phyloP scores from a whole-genome alignment of 2,888 invertebrate species.

The Suillia variegata region DNA sequence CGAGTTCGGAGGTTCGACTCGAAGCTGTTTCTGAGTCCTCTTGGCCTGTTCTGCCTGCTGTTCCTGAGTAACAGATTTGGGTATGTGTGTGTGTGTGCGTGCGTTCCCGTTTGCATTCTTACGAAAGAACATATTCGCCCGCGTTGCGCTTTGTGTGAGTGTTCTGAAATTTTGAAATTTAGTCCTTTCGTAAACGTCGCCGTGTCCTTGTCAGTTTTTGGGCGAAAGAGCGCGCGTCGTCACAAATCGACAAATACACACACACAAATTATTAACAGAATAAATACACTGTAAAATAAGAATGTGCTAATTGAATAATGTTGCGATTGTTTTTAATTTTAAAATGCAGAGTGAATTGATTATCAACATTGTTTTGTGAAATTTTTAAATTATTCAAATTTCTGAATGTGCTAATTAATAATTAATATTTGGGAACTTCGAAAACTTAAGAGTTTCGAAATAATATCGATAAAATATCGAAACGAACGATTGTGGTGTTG shows the following conservation, averaged over 20 bases:
- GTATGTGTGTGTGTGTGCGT: conserved; percentile 24
- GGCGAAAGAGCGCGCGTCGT: neutral
- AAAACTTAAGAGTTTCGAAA: too few relatives aligned
- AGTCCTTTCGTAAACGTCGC: conserved; percentile 58
- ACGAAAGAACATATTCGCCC: neutral
- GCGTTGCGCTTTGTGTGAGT: conserved; percentile 18
- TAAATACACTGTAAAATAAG: conserved; percentile 5
- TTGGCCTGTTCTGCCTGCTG: too few relatives aligned
- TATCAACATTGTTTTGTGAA: too few relatives aligned
- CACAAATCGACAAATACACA: neutral
- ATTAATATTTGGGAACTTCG: too few relatives aligned
- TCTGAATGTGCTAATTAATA: too few relatives aligned
- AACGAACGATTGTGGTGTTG: too few relatives aligned
- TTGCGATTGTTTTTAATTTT: neutral
- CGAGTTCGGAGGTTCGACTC: neutral
- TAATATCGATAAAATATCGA: too few relatives aligned
- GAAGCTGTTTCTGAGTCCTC: conserved; percentile 17
- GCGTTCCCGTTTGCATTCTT: conserved; percentile 29
- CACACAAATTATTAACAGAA: neutral
- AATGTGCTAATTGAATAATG: neutral
- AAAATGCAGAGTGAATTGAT: too few relatives aligned
- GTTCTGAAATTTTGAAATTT: conserved; percentile 39
- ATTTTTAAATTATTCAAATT: too few relatives aligned
- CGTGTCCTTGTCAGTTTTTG: conserved; percentile 43
- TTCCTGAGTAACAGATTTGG: conserved; percentile 1